phyloP scores from a whole-genome alignment of 2,797 vertebrate species.

The Hafferia zeledoni region DNA sequence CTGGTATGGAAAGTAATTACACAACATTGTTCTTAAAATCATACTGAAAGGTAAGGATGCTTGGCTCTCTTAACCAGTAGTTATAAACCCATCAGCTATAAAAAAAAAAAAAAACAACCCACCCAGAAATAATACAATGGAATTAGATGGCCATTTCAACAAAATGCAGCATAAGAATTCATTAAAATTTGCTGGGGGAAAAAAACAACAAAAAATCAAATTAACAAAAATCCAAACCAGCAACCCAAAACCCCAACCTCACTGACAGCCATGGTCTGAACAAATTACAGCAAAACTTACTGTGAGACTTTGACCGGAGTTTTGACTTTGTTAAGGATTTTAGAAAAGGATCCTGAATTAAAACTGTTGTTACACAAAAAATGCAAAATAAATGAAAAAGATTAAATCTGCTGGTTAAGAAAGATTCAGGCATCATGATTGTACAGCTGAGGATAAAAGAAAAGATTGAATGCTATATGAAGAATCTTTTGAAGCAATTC shows the following conservation, averaged over 20 bases:
- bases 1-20: conserved; percentile 40
- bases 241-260: background rate
- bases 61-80: conserved; percentile 47
- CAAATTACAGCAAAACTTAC: background rate
- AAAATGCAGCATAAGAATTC: background rate
- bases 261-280: background rate
- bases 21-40: conserved; percentile 51
- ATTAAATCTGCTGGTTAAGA: conserved; percentile 64
- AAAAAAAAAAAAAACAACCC: background rate
- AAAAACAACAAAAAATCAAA: background rate
- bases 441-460: conserved; percentile 39
- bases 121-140: background rate
- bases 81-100: conserved; percentile 11
- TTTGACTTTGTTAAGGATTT: background rate
- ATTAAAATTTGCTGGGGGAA: background rate
- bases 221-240: background rate
- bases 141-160: background rate
- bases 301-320: background rate
- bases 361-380: conserved; percentile 12
- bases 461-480: background rate
- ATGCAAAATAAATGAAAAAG: background rate
- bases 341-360: background rate
- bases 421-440: conserved; percentile 59
- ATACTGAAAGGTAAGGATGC: conserved; percentile 46
- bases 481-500: conserved; percentile 19